Base-by-base conservation (phyloP, 2,888 invertebrate genomes). In the Dioctria rufipes region DNA sequence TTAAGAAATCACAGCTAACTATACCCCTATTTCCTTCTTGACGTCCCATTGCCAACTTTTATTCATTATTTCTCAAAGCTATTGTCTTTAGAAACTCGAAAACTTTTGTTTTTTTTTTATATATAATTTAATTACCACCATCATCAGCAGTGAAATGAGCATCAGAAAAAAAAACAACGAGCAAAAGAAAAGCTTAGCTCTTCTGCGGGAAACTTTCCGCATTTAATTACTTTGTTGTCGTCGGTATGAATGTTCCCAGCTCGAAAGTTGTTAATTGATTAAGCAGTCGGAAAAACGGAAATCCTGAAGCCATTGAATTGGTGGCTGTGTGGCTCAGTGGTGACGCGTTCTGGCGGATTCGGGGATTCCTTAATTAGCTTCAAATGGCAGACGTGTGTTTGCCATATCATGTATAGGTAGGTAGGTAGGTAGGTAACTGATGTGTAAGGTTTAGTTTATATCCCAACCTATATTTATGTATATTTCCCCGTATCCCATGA, bases 41-140 rank as follows among this genome's bases (percentile, higher is more conserved):
- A 54, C 54, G 71, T 25, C 43, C 37, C 51, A 51, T 39, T 11
- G n/a, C 6, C 71, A 71, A 71, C 51, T 71, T 71, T 71, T 54
- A 54, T 71, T 71, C 71, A 54, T 71, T 71, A 54, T 51, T 39
- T 71, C 71, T 71, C 51, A 49, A 71, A 71, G 54, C 39, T 63
- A 37, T 46, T 46, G 60, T 77, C 77, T 58, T 51, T 65, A 13
- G 46, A 60, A 60, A 49, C 77, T 63, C 51, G 43, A 13, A 66
- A 80, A 80, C 77, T 40, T n/a, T 80, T 81, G 80, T 80, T 79
- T 25, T 25, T 25, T 25, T 25, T 25, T 1, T 25, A 25, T 25
- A 25, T 77, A 81, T 81, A 81, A 81, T 81, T 81, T 80, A 81
- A 81, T 81, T 81, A 81, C 81, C 66, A 54, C 77, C 80, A 81